These are phyloP conservation scores for Himalopsyche anomala DNA, from an alignment of 2,888 invertebrate genomes.

Conservation along the genomic window DNA sequence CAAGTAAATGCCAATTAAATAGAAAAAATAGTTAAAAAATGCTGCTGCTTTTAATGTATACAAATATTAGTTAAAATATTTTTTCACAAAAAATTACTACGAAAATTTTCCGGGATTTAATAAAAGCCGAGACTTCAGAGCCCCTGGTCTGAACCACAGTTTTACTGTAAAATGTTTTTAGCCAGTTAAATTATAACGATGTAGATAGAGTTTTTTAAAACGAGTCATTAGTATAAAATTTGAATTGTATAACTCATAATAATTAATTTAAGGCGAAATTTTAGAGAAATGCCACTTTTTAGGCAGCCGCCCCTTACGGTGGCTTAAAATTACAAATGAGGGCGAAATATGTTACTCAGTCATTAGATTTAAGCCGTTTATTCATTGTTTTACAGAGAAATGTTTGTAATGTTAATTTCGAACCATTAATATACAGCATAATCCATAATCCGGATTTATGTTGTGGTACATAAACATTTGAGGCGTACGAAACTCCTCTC, in stretches of 20 bases:
- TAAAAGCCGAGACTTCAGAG: too few relatives aligned
- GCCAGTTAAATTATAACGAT: too few relatives aligned
- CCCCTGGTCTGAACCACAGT: too few relatives aligned
- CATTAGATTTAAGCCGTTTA: slow-evolving; percentile 57
- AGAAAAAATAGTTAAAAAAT: too few relatives aligned
- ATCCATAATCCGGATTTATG: slow-evolving; percentile 56
- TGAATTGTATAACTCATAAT: slow-evolving; percentile 38
- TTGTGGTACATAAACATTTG: slow-evolving; percentile 44
- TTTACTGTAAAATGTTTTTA: too few relatives aligned
- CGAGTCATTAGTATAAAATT: slow-evolving; percentile 6
- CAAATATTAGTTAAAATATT: too few relatives aligned
- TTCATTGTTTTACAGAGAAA: slow-evolving; percentile 53
- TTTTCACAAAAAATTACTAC: too few relatives aligned
- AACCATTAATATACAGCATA: slow-evolving; percentile 58
- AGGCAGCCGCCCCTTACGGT: background rate
- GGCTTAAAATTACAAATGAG: slow-evolving; percentile 42
- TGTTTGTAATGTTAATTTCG: slow-evolving; percentile 62
- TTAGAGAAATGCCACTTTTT: slow-evolving; percentile 26
- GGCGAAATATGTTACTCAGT: slow-evolving; percentile 47
- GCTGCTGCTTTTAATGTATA: too few relatives aligned
- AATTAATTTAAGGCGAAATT: slow-evolving; percentile 4
- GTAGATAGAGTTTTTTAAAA: background rate
- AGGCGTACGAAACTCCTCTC: slow-evolving; percentile 23
- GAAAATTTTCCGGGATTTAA: too few relatives aligned
- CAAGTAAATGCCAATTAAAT: too few relatives aligned